phyloP scores from a whole-genome alignment of 1,140 invertebrate species.

The Euura saliciscinereae region DNA sequence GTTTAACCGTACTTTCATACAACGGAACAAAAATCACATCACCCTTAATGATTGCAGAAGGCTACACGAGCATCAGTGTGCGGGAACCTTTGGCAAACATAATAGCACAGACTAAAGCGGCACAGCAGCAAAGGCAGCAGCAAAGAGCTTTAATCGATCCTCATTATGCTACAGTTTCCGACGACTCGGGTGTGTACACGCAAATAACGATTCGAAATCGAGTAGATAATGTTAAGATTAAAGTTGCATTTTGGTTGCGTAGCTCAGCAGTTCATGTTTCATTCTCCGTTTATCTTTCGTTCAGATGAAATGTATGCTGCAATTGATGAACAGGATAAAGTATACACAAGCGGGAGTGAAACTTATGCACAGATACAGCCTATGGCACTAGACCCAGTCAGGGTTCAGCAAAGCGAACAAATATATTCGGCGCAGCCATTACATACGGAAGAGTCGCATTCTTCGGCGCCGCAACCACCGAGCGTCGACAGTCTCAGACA shows the following conservation, averaged over 20 bases:
- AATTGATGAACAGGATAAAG: slow-evolving; percentile 79
- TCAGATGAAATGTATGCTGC: slow-evolving; percentile 89
- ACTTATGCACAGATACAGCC: slow-evolving; percentile 88
- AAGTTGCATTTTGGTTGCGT: background rate
- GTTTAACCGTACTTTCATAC: slow-evolving; percentile 9
- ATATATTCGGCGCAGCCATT: slow-evolving; percentile 30
- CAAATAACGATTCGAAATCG: background rate
- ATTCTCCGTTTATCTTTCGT: slow-evolving; percentile 30
- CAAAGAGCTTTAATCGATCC: slow-evolving; percentile 65
- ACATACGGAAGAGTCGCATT: slow-evolving; percentile 40
- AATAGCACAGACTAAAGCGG: slow-evolving; percentile 63
- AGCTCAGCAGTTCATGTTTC: background rate
- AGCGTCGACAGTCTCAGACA: slow-evolving; percentile 67
- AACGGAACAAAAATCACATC: no score
- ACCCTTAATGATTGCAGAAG: slow-evolving; percentile 65
- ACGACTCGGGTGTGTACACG: slow-evolving; percentile 74
- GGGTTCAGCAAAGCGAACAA: slow-evolving; percentile 56
- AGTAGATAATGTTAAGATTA: background rate
- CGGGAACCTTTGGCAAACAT: slow-evolving; percentile 83
- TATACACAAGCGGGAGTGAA: slow-evolving; percentile 82
- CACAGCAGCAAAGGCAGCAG: slow-evolving; percentile 57
- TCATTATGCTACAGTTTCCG: slow-evolving; percentile 83
- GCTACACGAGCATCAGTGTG: slow-evolving; percentile 90
- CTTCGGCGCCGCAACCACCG: slow-evolving; percentile 61
- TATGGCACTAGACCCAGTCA: slow-evolving; percentile 58